A percentile compares a stretch with the other conserved stretches of the same genome.
These are phyloP conservation scores for Saturnia japonica DNA, from an alignment of 2,888 invertebrate species.

Conservation along the genomic window DNA sequence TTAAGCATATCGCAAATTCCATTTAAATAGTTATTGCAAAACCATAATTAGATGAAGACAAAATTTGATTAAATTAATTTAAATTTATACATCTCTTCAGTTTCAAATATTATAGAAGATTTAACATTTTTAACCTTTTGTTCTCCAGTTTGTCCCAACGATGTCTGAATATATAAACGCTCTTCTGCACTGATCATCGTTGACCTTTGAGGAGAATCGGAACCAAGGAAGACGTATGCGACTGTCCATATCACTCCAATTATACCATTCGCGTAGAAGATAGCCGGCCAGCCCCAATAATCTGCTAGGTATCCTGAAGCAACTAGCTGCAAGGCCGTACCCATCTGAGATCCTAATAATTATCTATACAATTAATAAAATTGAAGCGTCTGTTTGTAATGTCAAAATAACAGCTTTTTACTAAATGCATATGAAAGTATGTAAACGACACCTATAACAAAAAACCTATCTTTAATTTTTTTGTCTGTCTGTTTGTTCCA, in stretches of 20 bases:
- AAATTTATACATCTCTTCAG: not conserved
- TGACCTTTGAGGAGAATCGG: conserved; percentile 84
- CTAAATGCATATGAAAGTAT: too few species aligned
- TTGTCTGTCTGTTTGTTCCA: too few species aligned
- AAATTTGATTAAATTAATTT: not conserved
- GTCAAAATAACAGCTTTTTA: too few species aligned
- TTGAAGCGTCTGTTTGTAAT: too few species aligned
- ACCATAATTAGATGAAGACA: too few species aligned
- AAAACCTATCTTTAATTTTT: too few species aligned
- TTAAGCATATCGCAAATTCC: not conserved
- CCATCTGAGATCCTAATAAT: conserved; percentile 86
- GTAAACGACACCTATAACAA: too few species aligned
- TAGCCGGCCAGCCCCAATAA: conserved; percentile 87
- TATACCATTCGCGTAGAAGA: conserved; percentile 88
- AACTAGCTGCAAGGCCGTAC: conserved; percentile 88
- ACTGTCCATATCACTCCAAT: conserved; percentile 84
- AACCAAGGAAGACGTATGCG: conserved; percentile 83
- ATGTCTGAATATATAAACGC: conserved; percentile 84
- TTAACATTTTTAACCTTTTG: conserved; percentile 52
- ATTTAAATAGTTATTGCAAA: not conserved
- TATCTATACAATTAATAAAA: too few species aligned
- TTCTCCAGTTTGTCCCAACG: conserved; percentile 63
- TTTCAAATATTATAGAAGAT: not conserved
- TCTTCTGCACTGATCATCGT: conserved; percentile 85
- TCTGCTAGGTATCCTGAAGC: conserved; percentile 87